Conservation (phyloP, 2,888 invertebrate genomes). For the Heliconius ethilla region DNA sequence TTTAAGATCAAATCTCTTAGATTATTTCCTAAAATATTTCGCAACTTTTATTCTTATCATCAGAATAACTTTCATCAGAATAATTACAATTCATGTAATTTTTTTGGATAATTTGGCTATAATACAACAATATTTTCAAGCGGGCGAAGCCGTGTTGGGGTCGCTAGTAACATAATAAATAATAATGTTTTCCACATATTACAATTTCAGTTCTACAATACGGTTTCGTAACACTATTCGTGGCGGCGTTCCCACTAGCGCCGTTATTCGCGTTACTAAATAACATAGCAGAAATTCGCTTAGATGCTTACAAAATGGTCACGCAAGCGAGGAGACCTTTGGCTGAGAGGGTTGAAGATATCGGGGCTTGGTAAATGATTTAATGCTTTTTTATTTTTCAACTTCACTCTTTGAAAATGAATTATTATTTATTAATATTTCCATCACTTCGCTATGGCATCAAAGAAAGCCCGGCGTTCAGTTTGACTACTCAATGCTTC, state of each 20-base stretch:
- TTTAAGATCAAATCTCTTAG: too few relatives aligned
- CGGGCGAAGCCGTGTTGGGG: too few relatives aligned
- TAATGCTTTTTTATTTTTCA: background rate
- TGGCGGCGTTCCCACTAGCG: constrained; percentile 97
- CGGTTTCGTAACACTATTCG: constrained; percentile 98
- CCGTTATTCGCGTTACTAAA: constrained; percentile 97
- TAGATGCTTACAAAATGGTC: constrained; percentile 99
- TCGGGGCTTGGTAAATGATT: constrained; percentile 88
- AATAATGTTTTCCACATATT: too few relatives aligned
- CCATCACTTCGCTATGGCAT: background rate
- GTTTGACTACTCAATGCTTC: background rate
- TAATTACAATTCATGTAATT: too few relatives aligned
- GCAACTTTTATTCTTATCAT: too few relatives aligned
- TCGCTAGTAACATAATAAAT: too few relatives aligned
- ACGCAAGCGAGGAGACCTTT: constrained; percentile 94
- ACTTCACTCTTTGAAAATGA: background rate
- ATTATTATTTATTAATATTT: too few relatives aligned
- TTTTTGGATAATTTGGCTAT: too few relatives aligned
- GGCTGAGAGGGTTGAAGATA: constrained; percentile 94
- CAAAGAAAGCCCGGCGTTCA: background rate
- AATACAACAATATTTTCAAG: too few relatives aligned
- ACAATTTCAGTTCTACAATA: constrained; percentile 92
- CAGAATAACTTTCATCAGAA: too few relatives aligned
- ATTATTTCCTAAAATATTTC: too few relatives aligned
- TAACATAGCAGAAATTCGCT: constrained; percentile 96